Conservation (phyloP, 2,113 vertebrate genomes). For the Gymnorhina tibicen region DNA sequence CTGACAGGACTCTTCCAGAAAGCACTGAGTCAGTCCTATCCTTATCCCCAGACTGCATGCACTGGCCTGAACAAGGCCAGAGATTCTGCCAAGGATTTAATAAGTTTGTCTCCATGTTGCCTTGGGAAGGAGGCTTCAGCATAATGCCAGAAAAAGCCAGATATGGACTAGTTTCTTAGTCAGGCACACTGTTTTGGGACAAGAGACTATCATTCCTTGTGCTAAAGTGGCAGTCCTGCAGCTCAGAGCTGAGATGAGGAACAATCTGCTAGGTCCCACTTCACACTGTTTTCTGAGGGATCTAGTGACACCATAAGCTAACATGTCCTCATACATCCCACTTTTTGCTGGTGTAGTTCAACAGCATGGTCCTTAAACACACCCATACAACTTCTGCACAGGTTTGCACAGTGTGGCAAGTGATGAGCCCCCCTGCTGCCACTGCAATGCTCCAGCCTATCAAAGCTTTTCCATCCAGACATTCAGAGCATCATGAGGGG, state of each 20-base stretch:
- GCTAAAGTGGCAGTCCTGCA: background rate
- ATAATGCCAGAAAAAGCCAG: background rate
- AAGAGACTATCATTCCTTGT: background rate
- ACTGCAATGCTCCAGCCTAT: background rate
- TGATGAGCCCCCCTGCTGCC: accelerated
- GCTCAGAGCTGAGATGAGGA: background rate
- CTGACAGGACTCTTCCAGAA: background rate
- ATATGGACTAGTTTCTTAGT: background rate
- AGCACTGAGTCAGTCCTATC: background rate
- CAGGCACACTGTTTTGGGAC: background rate
- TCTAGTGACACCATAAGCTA: background rate
- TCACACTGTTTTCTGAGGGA: background rate
- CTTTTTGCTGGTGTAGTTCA: background rate
- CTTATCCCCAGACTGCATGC: background rate
- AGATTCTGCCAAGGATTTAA: background rate
- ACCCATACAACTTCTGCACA: background rate
- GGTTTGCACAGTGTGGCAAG: background rate
- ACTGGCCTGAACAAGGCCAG: background rate
- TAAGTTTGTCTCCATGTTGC: background rate
- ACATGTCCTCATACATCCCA: background rate
- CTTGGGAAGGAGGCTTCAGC: background rate
- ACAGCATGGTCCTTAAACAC: background rate
- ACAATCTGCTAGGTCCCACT: background rate
- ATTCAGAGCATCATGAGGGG: background rate
- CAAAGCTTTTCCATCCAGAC: background rate